Conservation (phyloP, 2,888 invertebrate species). For the Drosophila parthenogenetica region DNA sequence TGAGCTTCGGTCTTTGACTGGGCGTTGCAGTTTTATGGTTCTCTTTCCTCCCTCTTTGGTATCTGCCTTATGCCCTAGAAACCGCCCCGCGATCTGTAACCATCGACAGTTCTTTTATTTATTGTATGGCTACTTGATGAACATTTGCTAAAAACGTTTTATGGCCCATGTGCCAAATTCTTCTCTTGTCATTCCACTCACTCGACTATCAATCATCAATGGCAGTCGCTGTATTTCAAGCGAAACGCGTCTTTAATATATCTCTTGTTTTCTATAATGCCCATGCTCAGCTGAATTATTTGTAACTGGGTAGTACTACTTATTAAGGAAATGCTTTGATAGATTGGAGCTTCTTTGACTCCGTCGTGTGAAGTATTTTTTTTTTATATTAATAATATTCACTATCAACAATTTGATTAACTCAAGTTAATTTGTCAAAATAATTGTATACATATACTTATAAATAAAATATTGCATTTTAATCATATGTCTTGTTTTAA, state of each 20-base stretch:
- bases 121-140: constrained; percentile 71
- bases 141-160: constrained; percentile 69
- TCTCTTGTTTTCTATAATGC: constrained; percentile 10
- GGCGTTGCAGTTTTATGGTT: constrained; percentile 63
- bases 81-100: not conserved
- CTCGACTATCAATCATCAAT: constrained; percentile 57
- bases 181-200: constrained; percentile 29
- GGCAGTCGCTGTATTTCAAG: constrained; percentile 39
- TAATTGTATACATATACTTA: no score
- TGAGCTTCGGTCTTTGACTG: constrained; percentile 55
- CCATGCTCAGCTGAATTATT: not conserved
- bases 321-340: not conserved
- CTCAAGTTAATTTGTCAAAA: no score
- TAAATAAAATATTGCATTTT: no score
- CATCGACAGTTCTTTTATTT: constrained; percentile 64
- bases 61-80: not conserved
- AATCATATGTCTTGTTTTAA: no score
- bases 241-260: constrained; percentile 55
- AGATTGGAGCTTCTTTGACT: not conserved
- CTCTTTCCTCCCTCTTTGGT: not conserved
- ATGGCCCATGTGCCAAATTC: constrained; percentile 58
- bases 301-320: not conserved
- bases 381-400: no score
- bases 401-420: no score
- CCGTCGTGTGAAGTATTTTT: not conserved